phyloP scores from a whole-genome alignment of 2,888 invertebrate genomes.

The Chrysolina americana region DNA sequence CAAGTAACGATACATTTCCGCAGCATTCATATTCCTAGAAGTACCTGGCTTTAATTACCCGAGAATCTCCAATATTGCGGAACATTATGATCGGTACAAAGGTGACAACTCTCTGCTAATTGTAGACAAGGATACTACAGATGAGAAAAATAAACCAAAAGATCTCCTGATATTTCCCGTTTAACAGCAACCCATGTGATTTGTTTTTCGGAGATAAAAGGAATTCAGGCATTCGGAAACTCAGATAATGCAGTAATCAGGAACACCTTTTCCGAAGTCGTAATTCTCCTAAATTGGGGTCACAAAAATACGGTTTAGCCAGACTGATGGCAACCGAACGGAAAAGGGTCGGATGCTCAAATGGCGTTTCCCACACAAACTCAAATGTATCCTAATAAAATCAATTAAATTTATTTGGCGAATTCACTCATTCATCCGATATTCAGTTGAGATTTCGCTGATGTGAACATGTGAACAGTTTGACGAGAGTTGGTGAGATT shows the following conservation, averaged over 20 bases:
- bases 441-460: background rate
- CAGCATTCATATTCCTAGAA: too few relatives aligned
- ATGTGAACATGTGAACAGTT: background rate
- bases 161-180: background rate
- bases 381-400: constrained; percentile 23
- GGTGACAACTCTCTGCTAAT: too few relatives aligned
- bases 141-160: background rate
- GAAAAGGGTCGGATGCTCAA: constrained; percentile 21
- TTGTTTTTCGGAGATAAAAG: constrained; percentile 19
- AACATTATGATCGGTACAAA: too few relatives aligned
- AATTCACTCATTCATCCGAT: background rate
- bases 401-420: constrained; percentile 5
- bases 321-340: constrained; percentile 21
- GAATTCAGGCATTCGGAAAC: constrained; percentile 37
- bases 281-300: constrained; percentile 43
- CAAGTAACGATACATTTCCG: too few relatives aligned
- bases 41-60: too few relatives aligned
- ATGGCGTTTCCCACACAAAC: constrained; percentile 11
- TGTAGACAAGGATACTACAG: too few relatives aligned
- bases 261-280: constrained; percentile 38
- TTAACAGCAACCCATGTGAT: background rate
- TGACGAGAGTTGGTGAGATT: background rate
- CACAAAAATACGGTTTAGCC: constrained; percentile 37
- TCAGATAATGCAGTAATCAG: constrained; percentile 40
- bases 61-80: too few relatives aligned